These are phyloP conservation scores for Horisme vitalbata DNA, from an alignment of 2,888 invertebrate species.

Conservation along the genomic window DNA sequence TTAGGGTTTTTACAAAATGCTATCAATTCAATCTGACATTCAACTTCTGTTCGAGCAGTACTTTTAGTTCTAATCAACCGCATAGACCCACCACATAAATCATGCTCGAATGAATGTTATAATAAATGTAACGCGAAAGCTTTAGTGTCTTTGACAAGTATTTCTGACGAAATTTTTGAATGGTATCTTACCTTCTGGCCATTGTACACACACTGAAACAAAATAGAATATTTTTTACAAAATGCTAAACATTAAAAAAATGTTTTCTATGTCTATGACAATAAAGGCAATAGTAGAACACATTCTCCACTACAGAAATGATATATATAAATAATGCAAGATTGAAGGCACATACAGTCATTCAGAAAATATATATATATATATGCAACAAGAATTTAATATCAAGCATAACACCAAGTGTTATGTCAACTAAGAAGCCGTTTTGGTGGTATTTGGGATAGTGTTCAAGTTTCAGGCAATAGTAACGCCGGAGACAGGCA, in stretches of 20 bases:
- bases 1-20: conserved; percentile 55
- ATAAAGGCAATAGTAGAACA: conserved; percentile 62
- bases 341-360: conserved; percentile 67
- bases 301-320: conserved; percentile 74
- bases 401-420: conserved; percentile 22
- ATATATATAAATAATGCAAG: conserved; percentile 69
- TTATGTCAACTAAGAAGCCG: conserved; percentile 25
- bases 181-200: conserved; percentile 91
- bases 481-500: conserved; percentile 66
- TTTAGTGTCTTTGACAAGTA: conserved; percentile 54
- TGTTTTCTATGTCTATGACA: conserved; percentile 57
- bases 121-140: conserved; percentile 71
- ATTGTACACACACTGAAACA: conserved; percentile 95
- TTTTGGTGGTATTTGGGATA: conserved; percentile 20
- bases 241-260: conserved; percentile 11
- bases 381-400: conserved; percentile 22
- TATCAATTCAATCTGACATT: conserved; percentile 60
- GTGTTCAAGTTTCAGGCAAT: conserved; percentile 50
- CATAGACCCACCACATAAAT: conserved; percentile 74
- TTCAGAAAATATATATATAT: conserved; percentile 44
- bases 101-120: conserved; percentile 79
- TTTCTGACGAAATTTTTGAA: conserved; percentile 43
- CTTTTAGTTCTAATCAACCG: conserved; percentile 60
- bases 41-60: conserved; percentile 62
- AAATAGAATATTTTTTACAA: conserved; percentile 50